Evolutionary conservation across 2,888 invertebrate genomes (phyloP), one percentile per base, ranked within the genome.

Genomic region (Sarcophaga caerulescens): DNA sequence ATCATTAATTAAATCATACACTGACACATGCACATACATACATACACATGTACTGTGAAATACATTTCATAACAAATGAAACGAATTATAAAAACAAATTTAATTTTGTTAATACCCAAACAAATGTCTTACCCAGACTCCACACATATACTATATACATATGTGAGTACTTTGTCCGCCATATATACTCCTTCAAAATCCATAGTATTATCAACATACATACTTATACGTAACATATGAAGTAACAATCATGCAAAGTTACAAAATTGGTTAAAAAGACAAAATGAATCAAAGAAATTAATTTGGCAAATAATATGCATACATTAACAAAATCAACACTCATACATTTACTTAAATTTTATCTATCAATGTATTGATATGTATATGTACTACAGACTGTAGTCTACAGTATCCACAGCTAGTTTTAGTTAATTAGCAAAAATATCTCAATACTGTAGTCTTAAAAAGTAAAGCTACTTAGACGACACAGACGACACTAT

Each of bases 1-100:
- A 80, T 83, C 83, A 83, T 85, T 83, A 85, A 85, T 85, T 85
- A 83, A 59, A 69, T 68, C 47, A 68, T 52, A 76, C 59, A 83
- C 44, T 69, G 19, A 21, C 21, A 45, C 17, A 70, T 14, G n/a
- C 17, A 52, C 52, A 17, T 47, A 47, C 14, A 14, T 2, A 17
- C 17, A 4, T 17, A 52, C 17, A 23, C 44, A 45, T 63, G 5
- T 19, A 45, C 47, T 35, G 35, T 35, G 35, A 21, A n/a, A 14
- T 12, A 70, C 2, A 59, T 60, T 59, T 63, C 45, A n/a, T 69
- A 71, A n/a, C 14, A 76, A 75, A 65, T 59, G 63, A 75, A 69
- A 63, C 44, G 45, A 69, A 81, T 59, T 17, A 68, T 45, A 71
- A 75, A 25, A 75, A 74, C 62, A 71, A 63, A 79, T 79, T 78